Base-by-base conservation (phyloP, 1,140 invertebrate species). In the Belonocnema kinseyi region DNA sequence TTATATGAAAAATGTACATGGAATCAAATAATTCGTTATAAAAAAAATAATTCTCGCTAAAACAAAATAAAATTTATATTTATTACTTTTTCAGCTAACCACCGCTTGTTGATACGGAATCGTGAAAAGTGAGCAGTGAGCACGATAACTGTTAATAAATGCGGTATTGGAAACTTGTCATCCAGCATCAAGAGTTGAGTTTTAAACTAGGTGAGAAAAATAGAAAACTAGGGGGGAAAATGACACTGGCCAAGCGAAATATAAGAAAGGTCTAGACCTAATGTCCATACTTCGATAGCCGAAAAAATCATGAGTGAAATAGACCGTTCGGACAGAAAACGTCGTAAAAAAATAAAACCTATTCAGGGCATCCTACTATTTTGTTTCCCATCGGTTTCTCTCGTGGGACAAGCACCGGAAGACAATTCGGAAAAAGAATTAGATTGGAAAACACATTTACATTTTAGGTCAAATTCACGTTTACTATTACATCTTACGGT, bases 281-380 rank as follows among this genome's bases (percentile, higher is more conserved):
- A 26, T 66, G 26, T 17, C 19, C 58, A 51, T 46, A 21, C 5
- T 26, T 14, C 16, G 11, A 76, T 19, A 54, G 13, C 33, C 2
- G 40, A 50, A 73, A n/a, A 1, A 17, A 6, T 40, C 52, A 50
- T 50, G 53, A 72, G 46, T 50, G 72, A 46, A 58, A 50, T 50
- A 72, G 61, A 72, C 26, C 72, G 75, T 74, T 77, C 50, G 50
- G 17, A 50, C 50, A 54, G 56, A 80, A 77, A 78, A 75, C 11
- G 17, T 74, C 52, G 66, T 66, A 75, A 78, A 77, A 82, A 76
- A 76, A 80, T n/a, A 70, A 56, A 21, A 51, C 40, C 7, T 53
- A 40, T 11, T 33, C 53, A 17, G 73, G 73, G 26, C 52, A 16
- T 53, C 14, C 16, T 26, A 26, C 40, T 70, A 53, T 70, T 74